A percentile compares a stretch with the other conserved stretches of the same genome.
These are phyloP conservation scores for Eupithecia insigniata DNA, from an alignment of 2,888 invertebrate species.

Conservation along the genomic window DNA sequence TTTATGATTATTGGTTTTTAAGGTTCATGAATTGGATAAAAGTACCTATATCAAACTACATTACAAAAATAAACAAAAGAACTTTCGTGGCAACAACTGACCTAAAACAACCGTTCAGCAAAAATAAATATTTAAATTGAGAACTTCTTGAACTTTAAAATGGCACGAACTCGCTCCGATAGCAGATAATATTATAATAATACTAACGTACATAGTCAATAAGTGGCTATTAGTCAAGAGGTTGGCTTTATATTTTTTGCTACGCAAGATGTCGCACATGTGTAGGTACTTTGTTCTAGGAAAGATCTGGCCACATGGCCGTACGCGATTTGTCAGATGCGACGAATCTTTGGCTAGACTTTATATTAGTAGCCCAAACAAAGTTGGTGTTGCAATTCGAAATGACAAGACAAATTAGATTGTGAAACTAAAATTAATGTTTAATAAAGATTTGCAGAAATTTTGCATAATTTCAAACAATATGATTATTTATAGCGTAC, in stretches of 20 bases:
- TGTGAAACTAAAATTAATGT: not conserved
- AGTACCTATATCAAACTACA: not conserved
- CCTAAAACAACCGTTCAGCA: not conserved
- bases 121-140: slow-evolving; percentile 15
- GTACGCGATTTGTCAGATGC: slow-evolving; percentile 35
- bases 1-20: not conserved
- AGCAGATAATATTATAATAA: too few relatives aligned
- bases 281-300: slow-evolving; percentile 65
- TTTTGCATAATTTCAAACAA: not conserved
- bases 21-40: not conserved
- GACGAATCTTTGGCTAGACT: slow-evolving; percentile 16
- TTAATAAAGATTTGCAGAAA: not conserved
- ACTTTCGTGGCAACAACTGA: not conserved
- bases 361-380: not conserved
- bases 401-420: not conserved
- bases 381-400: not conserved
- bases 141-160: slow-evolving; percentile 17
- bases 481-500: too few relatives aligned
- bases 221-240: slow-evolving; percentile 54
- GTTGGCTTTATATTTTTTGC: slow-evolving; percentile 60
- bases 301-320: slow-evolving; percentile 69
- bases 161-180: slow-evolving; percentile 41
- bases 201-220: too few relatives aligned
- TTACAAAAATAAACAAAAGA: not conserved
- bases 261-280: slow-evolving; percentile 66